phyloP scores from a whole-genome alignment of 2,113 vertebrate species.

The Daboia siamensis region DNA sequence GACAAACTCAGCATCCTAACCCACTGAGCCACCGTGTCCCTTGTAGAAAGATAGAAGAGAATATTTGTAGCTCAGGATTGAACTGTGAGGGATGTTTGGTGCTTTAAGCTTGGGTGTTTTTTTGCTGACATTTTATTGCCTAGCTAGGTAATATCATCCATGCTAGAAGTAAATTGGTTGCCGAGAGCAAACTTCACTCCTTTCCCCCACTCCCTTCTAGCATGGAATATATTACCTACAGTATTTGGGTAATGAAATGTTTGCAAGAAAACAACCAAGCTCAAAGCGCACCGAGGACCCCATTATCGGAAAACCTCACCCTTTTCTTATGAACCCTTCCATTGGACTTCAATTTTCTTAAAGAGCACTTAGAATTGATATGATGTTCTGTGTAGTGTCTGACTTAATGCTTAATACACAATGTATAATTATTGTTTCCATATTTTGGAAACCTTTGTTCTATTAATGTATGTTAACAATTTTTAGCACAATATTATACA shows the following conservation, averaged over 20 bases:
- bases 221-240: too few relatives aligned
- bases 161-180: not conserved
- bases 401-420: not conserved
- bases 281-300: too few relatives aligned
- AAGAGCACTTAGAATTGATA: not conserved
- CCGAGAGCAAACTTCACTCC: not conserved
- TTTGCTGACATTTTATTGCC: not conserved
- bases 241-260: too few relatives aligned
- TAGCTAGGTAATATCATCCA: not conserved
- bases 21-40: too few relatives aligned
- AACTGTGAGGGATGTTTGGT: too few relatives aligned
- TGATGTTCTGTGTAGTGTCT: not conserved
- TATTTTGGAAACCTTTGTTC: not conserved
- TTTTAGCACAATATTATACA: not conserved
- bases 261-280: too few relatives aligned
- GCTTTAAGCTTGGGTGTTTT: not conserved
- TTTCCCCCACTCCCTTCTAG: not conserved
- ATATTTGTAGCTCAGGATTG: too few relatives aligned
- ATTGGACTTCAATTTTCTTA: not conserved
- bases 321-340: not conserved
- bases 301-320: not conserved
- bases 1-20: too few relatives aligned
- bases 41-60: not conserved
- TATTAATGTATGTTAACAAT: not conserved
- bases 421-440: not conserved